phyloP scores from a whole-genome alignment of 2,113 vertebrate genomes.

The Lepus europaeus region DNA sequence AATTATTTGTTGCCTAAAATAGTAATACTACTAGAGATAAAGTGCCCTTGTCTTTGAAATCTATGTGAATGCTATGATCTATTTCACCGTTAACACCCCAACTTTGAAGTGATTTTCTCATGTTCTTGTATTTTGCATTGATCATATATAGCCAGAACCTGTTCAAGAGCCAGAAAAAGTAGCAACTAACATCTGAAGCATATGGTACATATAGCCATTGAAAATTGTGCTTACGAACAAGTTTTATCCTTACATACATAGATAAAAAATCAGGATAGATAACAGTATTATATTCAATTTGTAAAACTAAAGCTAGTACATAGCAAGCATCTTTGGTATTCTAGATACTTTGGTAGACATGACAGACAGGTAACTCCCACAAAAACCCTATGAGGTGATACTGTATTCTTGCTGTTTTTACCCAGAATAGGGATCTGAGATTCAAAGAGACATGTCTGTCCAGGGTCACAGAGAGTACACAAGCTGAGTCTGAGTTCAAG shows the following conservation, averaged over 20 bases:
- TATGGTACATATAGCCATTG: slow-evolving; percentile 82
- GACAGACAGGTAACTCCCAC: not conserved
- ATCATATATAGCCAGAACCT: slow-evolving; percentile 25
- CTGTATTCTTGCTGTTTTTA: not conserved
- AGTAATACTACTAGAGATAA: slow-evolving; percentile 37
- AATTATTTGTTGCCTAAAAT: slow-evolving; percentile 48
- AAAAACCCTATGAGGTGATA: not conserved
- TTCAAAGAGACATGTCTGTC: slow-evolving; percentile 25
- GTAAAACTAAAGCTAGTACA: slow-evolving; percentile 33
- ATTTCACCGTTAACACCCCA: not conserved
- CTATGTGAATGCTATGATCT: not conserved
- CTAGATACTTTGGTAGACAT: not conserved
- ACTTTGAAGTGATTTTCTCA: slow-evolving; percentile 22
- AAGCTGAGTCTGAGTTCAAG: slow-evolving; percentile 22
- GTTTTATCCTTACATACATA: slow-evolving; percentile 76
- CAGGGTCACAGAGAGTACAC: not conserved
- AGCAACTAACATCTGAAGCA: slow-evolving; percentile 75
- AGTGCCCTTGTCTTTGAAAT: slow-evolving; percentile 23
- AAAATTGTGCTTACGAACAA: slow-evolving; percentile 83
- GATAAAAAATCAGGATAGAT: slow-evolving; percentile 76
- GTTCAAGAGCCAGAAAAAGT: slow-evolving; percentile 62
- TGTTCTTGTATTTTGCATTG: slow-evolving; percentile 33
- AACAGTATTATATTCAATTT: slow-evolving; percentile 44
- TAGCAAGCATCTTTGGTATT: slow-evolving; percentile 22
- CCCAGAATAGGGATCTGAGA: not conserved